Evolutionary conservation across 2,888 invertebrate genomes (phyloP), one percentile per base, ranked within the genome.

Genomic region (Barypeithes pellucidus): DNA sequence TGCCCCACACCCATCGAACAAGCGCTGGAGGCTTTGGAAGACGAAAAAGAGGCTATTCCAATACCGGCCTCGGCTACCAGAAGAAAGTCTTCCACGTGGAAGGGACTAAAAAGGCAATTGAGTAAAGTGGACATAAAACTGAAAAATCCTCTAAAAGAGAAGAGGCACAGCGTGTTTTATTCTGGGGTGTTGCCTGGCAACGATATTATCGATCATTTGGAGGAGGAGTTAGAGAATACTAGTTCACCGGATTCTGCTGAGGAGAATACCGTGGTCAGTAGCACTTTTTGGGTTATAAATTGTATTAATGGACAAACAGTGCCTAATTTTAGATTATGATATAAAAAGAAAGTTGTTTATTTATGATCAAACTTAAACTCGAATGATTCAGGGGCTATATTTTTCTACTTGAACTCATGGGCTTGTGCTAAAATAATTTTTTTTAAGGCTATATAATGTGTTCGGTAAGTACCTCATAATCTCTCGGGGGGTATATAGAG

Each of bases 101-200:
- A 94, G 93, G 90, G 90, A 74, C 88, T 95, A 73, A 95, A 95
- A 86, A 91, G 94, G 80, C 94, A 94, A 86, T 89, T 95, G 80
- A 94, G 93, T 76, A 93, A 90, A 86, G 94, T 94, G 78, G 93
- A 94, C 84, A 87, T 92, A 81, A 93, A 92, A 85, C 12, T 73
- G 36, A 92, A 92, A 84, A 91, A 91, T 80, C 79, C 82, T 8
- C 85, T 88, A 57, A 83, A 87, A 76, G 88, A 89, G 66, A 88
- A 86, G 80, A 78, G 85, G 50, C 82, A 83, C 72, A 86, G 86
- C 36, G 79, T 85, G n/a, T 86, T 86, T 79, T 85, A 85, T 76
- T 82, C 83, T 43, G 82, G 82, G 12, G 79, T 80, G 20, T 82
- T 81, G 16, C 82, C 84, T 4, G 79, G 77, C 22, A 77, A 68